A percentile compares a stretch with the other conserved stretches of the same genome.
Evolutionary conservation across 2,113 vertebrate genomes (phyloP).

Genomic region (Tinamus guttatus): DNA sequence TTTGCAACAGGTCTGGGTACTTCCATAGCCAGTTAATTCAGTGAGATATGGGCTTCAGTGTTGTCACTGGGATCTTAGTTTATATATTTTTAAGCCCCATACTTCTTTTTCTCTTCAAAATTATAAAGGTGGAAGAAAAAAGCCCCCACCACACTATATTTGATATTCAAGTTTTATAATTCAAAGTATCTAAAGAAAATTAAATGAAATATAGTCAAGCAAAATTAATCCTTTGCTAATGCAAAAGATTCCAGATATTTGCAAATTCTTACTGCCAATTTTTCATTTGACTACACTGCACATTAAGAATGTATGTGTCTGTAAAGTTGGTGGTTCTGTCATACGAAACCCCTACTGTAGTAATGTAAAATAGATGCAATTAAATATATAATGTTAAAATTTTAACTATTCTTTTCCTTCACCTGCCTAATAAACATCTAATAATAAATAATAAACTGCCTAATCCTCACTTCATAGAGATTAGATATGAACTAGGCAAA

Average conservation of each 20-base stretch:
- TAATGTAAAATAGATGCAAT: not conserved
- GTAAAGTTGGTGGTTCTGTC: not conserved
- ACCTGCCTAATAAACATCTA: not conserved
- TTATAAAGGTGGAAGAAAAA: not conserved
- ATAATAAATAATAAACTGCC: too few species aligned
- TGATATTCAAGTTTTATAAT: not conserved
- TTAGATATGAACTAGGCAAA: not conserved
- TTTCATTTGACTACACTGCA: not conserved
- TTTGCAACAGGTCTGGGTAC: not conserved
- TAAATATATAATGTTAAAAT: not conserved
- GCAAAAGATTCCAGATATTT: not conserved
- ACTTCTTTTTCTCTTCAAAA: not conserved
- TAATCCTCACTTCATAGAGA: not conserved
- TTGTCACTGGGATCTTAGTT: not conserved
- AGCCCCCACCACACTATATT: rapidly evolving
- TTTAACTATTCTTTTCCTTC: not conserved
- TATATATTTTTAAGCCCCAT: not conserved
- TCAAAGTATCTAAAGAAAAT: not conserved
- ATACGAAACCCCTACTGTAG: not conserved
- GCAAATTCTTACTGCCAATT: too few species aligned
- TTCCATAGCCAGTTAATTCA: not conserved
- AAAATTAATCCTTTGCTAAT: not conserved
- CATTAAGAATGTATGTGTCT: not conserved
- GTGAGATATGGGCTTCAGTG: not conserved
- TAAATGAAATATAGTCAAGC: not conserved